Evolutionary conservation across 2,888 invertebrate genomes (phyloP).

Genomic region (Cephus nigrinus): DNA sequence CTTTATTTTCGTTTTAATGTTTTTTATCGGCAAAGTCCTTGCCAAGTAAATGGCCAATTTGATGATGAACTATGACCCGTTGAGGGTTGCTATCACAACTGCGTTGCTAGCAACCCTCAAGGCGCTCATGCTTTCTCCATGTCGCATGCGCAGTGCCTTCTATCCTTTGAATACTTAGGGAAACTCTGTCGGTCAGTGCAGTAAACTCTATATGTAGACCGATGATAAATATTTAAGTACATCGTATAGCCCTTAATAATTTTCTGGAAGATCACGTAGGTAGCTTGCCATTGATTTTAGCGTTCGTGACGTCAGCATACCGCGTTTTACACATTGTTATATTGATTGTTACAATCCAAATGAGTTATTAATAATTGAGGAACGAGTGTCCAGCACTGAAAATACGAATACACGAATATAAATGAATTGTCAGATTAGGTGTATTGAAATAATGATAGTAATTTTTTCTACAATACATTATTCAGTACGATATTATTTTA

Average conservation of each 20-base stretch:
- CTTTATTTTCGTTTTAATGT: neutral
- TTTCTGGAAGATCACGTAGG: neutral
- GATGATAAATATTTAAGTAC: neutral
- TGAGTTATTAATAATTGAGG: neutral
- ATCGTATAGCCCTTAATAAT: neutral
- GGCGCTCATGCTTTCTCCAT: constrained; percentile 2
- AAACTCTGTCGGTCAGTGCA: neutral
- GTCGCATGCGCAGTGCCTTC: constrained; percentile 1
- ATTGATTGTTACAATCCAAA: neutral
- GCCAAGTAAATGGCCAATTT: neutral
- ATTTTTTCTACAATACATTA: neutral
- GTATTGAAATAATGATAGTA: neutral
- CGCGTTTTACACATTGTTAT: neutral
- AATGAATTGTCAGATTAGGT: neutral
- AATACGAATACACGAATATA: neutral
- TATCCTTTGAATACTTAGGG: neutral
- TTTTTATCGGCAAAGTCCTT: neutral
- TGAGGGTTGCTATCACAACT: constrained; percentile 51
- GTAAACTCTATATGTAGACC: neutral
- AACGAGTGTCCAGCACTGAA: neutral
- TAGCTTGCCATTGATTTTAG: neutral
- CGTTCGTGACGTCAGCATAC: neutral
- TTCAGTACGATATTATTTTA: neutral
- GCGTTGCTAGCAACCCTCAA: constrained; percentile 36
- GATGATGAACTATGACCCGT: neutral